These are phyloP conservation scores for Trogon surrucura DNA, from an alignment of 2,113 vertebrate species.

Conservation along the genomic window DNA sequence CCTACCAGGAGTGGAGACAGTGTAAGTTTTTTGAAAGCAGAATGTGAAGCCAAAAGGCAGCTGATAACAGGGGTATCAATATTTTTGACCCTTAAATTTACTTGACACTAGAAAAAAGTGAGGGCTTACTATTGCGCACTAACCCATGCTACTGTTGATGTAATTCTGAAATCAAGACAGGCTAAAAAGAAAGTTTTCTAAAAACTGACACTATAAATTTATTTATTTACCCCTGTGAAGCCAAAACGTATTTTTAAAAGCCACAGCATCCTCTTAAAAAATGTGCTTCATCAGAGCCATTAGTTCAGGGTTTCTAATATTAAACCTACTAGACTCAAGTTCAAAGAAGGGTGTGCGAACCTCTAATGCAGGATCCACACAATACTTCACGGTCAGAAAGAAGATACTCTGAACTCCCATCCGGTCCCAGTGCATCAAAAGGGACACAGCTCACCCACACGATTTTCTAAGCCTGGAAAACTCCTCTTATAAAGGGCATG, in stretches of 20 bases:
- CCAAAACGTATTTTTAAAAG: conserved; percentile 45
- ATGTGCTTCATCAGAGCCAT: conserved; percentile 28
- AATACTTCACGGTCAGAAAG: neutral
- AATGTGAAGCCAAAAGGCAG: neutral
- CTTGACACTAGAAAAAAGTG: neutral
- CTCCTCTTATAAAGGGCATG: neutral
- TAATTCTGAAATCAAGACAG: conserved; percentile 7
- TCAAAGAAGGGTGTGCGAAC: conserved; percentile 5
- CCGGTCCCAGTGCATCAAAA: neutral
- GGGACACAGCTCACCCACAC: neutral
- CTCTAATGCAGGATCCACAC: neutral
- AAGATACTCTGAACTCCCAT: neutral
- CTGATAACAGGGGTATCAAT: neutral
- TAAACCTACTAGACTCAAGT: neutral
- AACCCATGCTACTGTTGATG: neutral
- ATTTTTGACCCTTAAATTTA: neutral
- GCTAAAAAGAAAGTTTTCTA: neutral
- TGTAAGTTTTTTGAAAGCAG: neutral
- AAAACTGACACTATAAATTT: neutral
- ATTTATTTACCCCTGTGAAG: conserved; percentile 7
- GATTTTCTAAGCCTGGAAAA: neutral
- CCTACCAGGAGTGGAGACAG: neutral
- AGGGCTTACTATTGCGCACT: neutral
- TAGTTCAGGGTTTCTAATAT: conserved; percentile 39
- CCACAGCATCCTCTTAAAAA: conserved; percentile 35